Evolutionary conservation across 1,140 invertebrate genomes (phyloP), one percentile per base, ranked within the genome.

Genomic region (Drosophila pseudoananassae): DNA sequence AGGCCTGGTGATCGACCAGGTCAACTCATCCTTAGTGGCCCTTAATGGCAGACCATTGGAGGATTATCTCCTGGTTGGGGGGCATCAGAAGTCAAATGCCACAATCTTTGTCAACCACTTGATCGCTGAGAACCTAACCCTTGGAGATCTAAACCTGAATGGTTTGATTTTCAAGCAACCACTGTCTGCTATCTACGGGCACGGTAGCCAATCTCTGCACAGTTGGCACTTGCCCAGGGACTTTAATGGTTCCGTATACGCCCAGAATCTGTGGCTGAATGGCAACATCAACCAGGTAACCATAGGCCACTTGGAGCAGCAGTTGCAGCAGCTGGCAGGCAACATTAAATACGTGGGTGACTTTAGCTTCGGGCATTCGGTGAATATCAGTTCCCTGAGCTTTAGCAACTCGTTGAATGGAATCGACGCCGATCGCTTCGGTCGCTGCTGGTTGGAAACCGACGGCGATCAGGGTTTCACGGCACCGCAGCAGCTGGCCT

Each of bases 291-390:
- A 91, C 55, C 56, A 76, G 9, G 56, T 69, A 7, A 61, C 36
- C 7, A 68, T 88, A 5, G 27, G 36, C 10, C 65, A 81, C 7
- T 43, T 92, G 25, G 84, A 91, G 52, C 76, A 81, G 17, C 72
- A 90, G 33, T 47, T 91, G 10, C 65, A 79, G 53, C 83, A 92
- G 60, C 60, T 92, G 61, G 84, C 83, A 25, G 75, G 82, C 6
- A 91, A 91, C 14, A 88, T 92, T 20, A 87, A 90, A 58, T 91
- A 90, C 33, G 88, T 90, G 5, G 90, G 90, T 0, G 77, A 91
- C 58, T 76, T 91, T 2, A 80, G 51, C 23, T 92, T 93, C 52
- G 76, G 90, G 2, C 81, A 90, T n/a, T 36, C 69, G 1, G 64
- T 92, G 6, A 83, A 87, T 33, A 71, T 92, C 3, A 81, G 53